Evolutionary conservation across 2,888 invertebrate species (phyloP).

Genomic region (Anthoptus insignis): DNA sequence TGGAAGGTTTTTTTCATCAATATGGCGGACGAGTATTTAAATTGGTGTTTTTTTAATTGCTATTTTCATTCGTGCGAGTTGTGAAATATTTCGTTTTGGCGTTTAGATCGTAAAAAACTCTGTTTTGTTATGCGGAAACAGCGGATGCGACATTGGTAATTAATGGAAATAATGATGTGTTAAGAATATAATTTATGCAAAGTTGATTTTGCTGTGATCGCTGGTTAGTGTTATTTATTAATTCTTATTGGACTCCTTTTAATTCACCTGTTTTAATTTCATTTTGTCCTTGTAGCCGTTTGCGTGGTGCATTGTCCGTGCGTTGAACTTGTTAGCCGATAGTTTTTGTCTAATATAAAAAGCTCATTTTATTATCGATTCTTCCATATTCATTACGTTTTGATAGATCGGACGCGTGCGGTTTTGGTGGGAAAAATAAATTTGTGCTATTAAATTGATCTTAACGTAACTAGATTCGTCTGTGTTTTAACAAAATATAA

Average conservation of each 20-base stretch:
- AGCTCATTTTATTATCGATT: neutral
- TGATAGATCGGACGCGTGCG: neutral
- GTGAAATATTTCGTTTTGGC: constrained; percentile 50
- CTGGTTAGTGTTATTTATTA: constrained; percentile 8
- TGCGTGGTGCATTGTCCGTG: constrained; percentile 7
- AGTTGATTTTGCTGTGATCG: constrained; percentile 28
- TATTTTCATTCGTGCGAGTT: constrained; percentile 47
- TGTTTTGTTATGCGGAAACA: neutral
- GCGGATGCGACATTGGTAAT: constrained; percentile 12
- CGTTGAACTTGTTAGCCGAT: constrained; percentile 12
- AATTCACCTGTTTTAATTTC: constrained; percentile 40
- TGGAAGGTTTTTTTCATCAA: constrained; percentile 76
- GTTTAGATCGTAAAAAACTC: constrained; percentile 29
- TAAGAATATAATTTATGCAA: constrained; percentile 28
- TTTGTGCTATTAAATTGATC: too few species aligned
- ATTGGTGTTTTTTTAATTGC: constrained; percentile 60
- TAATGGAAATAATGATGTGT: constrained; percentile 6
- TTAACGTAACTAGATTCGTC: too few species aligned
- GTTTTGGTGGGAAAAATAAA: neutral
- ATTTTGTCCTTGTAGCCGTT: constrained; percentile 20
- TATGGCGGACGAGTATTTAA: constrained; percentile 78
- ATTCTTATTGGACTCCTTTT: constrained; percentile 51
- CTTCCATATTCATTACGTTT: constrained; percentile 21
- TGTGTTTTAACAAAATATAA: too few species aligned
- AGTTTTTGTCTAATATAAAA: constrained; percentile 25